Conservation (phyloP, 2,113 vertebrate species). For the Poecile atricapillus region DNA sequence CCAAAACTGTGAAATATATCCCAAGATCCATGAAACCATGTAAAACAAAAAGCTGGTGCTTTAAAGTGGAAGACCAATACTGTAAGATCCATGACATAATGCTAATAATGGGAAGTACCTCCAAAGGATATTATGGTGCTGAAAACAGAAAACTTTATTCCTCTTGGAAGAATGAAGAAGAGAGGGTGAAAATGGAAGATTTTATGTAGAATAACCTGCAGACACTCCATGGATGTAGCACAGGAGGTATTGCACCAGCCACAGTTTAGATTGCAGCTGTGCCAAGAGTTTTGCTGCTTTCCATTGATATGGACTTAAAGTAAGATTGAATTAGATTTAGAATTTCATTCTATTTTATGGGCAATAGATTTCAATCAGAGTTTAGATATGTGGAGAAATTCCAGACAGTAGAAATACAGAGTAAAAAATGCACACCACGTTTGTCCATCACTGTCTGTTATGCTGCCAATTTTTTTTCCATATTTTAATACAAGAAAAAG, state of each 20-base stretch:
- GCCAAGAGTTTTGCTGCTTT: not conserved
- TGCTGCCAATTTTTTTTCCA: not conserved
- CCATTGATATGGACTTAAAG: not conserved
- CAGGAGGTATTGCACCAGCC: not conserved
- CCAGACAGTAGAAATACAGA: not conserved
- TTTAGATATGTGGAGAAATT: not conserved
- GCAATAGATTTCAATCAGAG: not conserved
- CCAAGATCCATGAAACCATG: not conserved
- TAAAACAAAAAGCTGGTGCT: not conserved
- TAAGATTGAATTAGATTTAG: not conserved
- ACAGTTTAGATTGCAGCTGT: not conserved
- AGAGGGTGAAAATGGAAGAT: not conserved
- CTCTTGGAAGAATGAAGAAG: not conserved
- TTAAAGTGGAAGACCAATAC: not conserved
- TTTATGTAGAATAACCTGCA: not conserved
- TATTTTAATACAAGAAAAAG: not conserved
- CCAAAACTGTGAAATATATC: not conserved
- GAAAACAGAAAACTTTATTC: not conserved
- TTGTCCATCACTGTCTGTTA: not conserved
- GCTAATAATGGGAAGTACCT: not conserved
- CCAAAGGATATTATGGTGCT: not conserved
- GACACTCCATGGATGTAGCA: not conserved
- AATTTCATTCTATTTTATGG: not conserved
- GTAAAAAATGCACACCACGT: rapidly evolving
- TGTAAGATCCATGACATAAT: not conserved